phyloP scores from a whole-genome alignment of 30 jellyfish, hydroid and myxozoan genomes.

The Hydractinia echinata region DNA sequence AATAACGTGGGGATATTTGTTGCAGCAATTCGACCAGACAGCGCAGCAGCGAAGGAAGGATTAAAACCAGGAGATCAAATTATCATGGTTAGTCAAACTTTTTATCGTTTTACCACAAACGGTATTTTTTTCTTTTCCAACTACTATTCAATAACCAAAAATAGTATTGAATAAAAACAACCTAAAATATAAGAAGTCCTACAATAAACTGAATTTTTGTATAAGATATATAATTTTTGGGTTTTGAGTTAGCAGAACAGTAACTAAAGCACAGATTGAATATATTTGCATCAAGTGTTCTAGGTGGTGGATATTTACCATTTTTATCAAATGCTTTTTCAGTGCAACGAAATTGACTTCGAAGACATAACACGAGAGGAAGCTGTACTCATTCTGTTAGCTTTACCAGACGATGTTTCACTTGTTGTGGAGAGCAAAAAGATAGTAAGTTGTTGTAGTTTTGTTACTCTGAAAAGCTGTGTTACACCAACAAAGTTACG shows the following conservation, averaged over 20 bases:
- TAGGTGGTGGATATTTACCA: no score
- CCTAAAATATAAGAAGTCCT: no score
- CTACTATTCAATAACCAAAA: no score
- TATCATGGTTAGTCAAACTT: constrained; percentile 53
- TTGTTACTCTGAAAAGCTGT: not conserved
- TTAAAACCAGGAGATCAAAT: constrained; percentile 90
- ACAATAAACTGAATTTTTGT: no score
- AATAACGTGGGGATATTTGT: constrained; percentile 90
- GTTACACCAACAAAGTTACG: not conserved
- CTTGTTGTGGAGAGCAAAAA: constrained; percentile 75
- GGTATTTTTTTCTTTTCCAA: not conserved
- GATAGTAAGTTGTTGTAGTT: constrained; percentile 33
- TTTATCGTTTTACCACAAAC: not conserved
- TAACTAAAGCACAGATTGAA: no score
- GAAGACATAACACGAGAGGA: constrained; percentile 72
- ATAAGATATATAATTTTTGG: no score
- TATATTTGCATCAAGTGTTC: no score
- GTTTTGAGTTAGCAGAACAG: no score
- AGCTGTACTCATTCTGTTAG: constrained; percentile 82
- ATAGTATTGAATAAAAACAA: no score
- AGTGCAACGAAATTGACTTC: constrained; percentile 87
- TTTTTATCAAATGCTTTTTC: not conserved
- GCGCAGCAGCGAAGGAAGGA: constrained; percentile 96
- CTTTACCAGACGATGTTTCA: constrained; percentile 83
- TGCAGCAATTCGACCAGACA: constrained; percentile 80